A percentile compares a stretch with the other conserved stretches of the same genome.
Evolutionary conservation across 2,797 vertebrate species (phyloP).

Genomic region (Phoeniculus purpureus): DNA sequence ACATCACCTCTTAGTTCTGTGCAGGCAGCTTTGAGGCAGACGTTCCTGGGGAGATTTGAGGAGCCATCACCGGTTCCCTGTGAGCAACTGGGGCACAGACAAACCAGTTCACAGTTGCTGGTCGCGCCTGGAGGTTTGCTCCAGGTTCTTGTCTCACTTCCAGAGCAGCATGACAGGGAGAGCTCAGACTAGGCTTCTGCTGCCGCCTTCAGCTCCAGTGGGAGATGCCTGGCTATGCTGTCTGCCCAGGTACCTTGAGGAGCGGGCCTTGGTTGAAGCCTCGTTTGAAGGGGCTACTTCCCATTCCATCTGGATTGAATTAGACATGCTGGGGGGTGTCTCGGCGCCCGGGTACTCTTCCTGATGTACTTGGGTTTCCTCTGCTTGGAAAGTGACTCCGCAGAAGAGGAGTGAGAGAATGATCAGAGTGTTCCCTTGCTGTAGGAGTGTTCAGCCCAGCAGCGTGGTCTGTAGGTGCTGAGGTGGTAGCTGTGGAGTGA

Average conservation of each 20-base stretch:
- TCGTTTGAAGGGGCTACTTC: not conserved
- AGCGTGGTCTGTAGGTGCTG: not conserved
- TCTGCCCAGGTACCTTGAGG: not conserved
- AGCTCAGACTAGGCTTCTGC: not conserved
- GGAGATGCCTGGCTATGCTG: not conserved
- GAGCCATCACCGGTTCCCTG: not conserved
- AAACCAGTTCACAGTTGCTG: no score
- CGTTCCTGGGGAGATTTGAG: not conserved
- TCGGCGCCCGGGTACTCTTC: not conserved
- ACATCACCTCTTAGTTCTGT: not conserved
- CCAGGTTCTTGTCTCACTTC: not conserved
- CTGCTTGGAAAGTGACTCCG: not conserved
- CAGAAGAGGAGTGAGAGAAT: no score
- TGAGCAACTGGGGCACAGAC: not conserved
- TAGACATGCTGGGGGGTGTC: not conserved
- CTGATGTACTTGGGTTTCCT: rapidly evolving
- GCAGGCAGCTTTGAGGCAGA: not conserved
- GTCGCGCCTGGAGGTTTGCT: not conserved
- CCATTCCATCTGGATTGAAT: not conserved
- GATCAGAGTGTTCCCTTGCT: no score
- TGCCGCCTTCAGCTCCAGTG: not conserved
- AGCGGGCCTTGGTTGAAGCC: not conserved
- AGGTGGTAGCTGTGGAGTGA: not conserved
- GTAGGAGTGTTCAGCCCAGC: not conserved
- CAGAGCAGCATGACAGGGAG: rapidly evolving